Percentiles rank a stretch among this genome's conserved stretches.
Evolutionary conservation across 2,113 vertebrate genomes (phyloP).

Genomic region (Tragelaphus scriptus): DNA sequence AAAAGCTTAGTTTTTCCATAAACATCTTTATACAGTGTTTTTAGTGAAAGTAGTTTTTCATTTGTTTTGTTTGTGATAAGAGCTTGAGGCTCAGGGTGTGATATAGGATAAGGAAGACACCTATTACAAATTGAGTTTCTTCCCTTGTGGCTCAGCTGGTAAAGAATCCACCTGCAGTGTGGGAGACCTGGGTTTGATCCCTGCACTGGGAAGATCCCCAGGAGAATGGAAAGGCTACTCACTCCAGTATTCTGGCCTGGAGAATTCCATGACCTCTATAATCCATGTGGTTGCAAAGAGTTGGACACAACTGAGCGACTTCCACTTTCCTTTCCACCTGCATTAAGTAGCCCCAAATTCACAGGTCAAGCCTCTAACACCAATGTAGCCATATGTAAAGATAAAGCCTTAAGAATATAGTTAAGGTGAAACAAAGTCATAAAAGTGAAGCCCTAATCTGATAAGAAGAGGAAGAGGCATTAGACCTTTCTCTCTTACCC

Average conservation of each 20-base stretch:
- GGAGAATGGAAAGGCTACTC: not conserved
- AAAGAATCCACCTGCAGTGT: not conserved
- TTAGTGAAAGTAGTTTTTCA: not conserved
- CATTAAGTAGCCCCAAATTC: not conserved
- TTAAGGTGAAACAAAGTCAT: not conserved
- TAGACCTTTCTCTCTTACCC: not conserved
- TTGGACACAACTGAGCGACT: fast-evolving
- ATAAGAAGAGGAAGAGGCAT: not conserved
- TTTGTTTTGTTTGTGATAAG: not conserved
- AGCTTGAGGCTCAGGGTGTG: not conserved
- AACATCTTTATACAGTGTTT: not conserved
- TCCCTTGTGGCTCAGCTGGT: not conserved
- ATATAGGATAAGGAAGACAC: not conserved
- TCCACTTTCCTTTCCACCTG: not conserved
- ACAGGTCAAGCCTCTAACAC: not conserved
- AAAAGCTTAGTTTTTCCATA: not conserved
- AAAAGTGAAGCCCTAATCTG: not conserved
- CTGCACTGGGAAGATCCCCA: not conserved
- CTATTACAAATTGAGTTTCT: not conserved
- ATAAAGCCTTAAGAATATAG: fast-evolving
- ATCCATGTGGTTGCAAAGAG: not conserved
- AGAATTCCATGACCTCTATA: not conserved
- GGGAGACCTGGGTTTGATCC: not conserved
- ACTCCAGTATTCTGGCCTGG: not conserved
- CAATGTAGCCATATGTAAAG: not conserved